phyloP scores from a whole-genome alignment of 2,888 invertebrate genomes.

The Carpatolechia fugitivella region DNA sequence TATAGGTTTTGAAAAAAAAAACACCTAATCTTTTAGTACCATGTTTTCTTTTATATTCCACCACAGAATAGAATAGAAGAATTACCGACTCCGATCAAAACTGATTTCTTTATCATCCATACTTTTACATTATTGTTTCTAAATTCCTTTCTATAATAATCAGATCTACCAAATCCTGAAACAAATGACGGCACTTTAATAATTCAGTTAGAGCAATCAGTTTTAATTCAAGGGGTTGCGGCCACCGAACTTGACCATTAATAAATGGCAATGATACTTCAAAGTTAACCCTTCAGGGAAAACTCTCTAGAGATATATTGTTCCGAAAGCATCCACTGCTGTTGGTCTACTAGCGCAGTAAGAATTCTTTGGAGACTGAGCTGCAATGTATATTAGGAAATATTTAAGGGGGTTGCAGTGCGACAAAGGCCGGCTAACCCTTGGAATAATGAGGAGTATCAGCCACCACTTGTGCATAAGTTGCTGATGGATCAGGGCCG shows the following conservation, averaged over 20 bases:
- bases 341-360: neutral
- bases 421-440: conserved; percentile 21
- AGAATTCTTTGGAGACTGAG: neutral
- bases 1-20: too few relatives aligned
- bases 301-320: neutral
- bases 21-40: too few relatives aligned
- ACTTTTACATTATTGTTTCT: neutral
- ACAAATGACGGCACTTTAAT: conserved; percentile 71
- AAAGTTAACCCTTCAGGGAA: conserved; percentile 66
- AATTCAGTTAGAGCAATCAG: conserved; percentile 70
- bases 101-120: neutral
- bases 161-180: conserved; percentile 20
- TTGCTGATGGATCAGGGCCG: conserved; percentile 13
- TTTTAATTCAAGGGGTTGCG: conserved; percentile 53
- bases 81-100: too few relatives aligned
- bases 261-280: conserved; percentile 78
- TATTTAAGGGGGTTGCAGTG: neutral
- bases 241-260: conserved; percentile 71
- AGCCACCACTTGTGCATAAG: conserved; percentile 40
- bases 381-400: conserved; percentile 21
- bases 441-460: conserved; percentile 60
- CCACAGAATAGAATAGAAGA: too few relatives aligned
- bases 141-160: neutral
- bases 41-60: too few relatives aligned
- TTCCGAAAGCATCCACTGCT: neutral